Evolutionary conservation across 1,140 invertebrate genomes (phyloP), one percentile per base, ranked within the genome.

Genomic region (Battus philenor): DNA sequence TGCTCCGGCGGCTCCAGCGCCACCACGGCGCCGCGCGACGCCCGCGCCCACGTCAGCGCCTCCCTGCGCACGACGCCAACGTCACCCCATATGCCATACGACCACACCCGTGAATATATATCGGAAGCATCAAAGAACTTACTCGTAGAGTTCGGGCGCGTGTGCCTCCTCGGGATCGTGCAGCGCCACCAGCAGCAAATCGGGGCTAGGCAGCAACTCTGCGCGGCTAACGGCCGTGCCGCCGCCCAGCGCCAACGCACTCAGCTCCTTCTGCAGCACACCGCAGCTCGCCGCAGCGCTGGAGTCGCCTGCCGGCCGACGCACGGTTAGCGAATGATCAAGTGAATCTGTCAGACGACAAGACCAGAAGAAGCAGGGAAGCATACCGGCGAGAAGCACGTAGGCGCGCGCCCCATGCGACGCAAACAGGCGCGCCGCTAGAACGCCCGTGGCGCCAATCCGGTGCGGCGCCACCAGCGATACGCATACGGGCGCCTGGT

Each of bases 131-230:
- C 6, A 3, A 20, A 20, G n/a, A n/a, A 44, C 39, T 36, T 6
- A 44, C 48, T 22, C 24, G 15, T 51, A 39, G 12, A 8, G 22
- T 6, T 38, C 30, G 15, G 29, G 94, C 87, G 47, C 89, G 89
- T 16, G 89, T 88, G 52, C 29, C 90, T 91, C n/a, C 91, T 90
- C 33, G 86, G 79, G 7, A 90, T 88, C 50, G 94, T 68, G 92
- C 6, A 95, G 95, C 87, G 97, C 95, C 24, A 97, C 87, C 15
- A 94, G 91, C 54, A 97, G 81, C 11, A 96, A 88, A 11, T 93
- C 93, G n/a, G 94, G 92, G 52, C 90, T 88, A 50, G 91, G 93
- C 45, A 89, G 89, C 38, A 86, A 89, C 0, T 89, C 89, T 92
- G 44, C 93, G 95, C 43, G 87, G 88, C 12, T 85, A 33, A 83